These are phyloP conservation scores for Garrulus glandarius DNA, from an alignment of 2,797 vertebrate genomes.

Conservation along the genomic window DNA sequence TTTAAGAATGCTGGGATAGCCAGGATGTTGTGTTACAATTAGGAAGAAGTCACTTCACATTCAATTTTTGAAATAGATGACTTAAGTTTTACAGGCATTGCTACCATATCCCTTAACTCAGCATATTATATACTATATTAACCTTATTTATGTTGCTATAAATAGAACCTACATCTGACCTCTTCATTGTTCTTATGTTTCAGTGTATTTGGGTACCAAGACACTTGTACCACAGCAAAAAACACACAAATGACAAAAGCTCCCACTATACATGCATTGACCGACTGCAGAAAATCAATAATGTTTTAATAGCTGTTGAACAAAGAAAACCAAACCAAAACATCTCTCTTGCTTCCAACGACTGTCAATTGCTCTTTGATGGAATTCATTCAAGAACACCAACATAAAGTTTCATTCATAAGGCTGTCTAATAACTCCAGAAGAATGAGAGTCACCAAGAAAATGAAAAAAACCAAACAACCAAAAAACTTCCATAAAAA, in stretches of 20 bases:
- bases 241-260: not conserved
- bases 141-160: not conserved
- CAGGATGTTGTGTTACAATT: not conserved
- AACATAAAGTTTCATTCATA: conserved; percentile 11
- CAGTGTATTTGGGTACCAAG: not conserved
- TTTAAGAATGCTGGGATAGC: not conserved
- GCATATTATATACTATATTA: not conserved
- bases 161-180: not conserved
- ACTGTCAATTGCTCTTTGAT: not conserved
- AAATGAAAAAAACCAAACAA: not conserved
- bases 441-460: not conserved
- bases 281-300: not conserved
- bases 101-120: not conserved
- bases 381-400: not conserved
- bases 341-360: not conserved
- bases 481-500: not conserved
- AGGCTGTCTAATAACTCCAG: not conserved
- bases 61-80: not conserved
- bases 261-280: not conserved
- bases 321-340: not conserved
- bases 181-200: not conserved
- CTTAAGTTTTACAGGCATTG: not conserved
- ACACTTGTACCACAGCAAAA: not conserved
- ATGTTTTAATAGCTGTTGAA: not conserved
- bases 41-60: not conserved